A percentile compares a stretch with the other conserved stretches of the same genome.
Evolutionary conservation across 1,140 invertebrate genomes (phyloP).

Genomic region (Drosophila triauraria): DNA sequence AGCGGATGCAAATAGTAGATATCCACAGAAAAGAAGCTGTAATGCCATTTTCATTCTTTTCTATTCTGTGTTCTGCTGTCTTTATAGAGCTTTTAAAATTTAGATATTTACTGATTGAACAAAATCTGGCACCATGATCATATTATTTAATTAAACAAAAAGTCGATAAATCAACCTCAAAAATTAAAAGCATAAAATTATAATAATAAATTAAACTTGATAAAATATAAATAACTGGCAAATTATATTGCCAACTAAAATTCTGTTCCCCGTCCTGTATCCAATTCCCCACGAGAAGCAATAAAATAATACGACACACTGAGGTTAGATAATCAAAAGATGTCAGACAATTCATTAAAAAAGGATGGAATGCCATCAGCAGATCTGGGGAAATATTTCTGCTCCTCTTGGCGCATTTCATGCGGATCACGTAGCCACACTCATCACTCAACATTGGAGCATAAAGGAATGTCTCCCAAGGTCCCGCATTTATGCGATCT

Average conservation of each 20-base stretch:
- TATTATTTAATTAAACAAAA: background rate
- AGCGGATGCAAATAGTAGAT: too few species aligned
- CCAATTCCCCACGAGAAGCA: background rate
- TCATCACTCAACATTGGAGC: constrained; percentile 42
- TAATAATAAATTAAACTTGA: too few species aligned
- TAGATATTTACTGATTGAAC: too few species aligned
- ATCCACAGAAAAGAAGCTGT: too few species aligned
- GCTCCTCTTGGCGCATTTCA: constrained; percentile 16
- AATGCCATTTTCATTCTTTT: too few species aligned
- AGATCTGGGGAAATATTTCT: background rate
- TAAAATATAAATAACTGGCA: background rate
- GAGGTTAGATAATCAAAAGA: constrained; percentile 12
- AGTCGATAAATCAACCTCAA: too few species aligned
- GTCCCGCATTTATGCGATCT: constrained; percentile 9
- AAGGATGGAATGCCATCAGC: background rate
- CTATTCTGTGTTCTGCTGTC: too few species aligned
- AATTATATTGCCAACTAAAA: background rate
- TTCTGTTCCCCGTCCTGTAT: too few species aligned
- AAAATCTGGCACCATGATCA: too few species aligned
- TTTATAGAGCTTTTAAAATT: background rate
- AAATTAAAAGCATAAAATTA: background rate
- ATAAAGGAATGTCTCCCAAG: constrained; percentile 17
- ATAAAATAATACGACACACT: constrained; percentile 23
- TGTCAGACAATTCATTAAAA: constrained; percentile 7
- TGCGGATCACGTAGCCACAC: constrained; percentile 33